These are phyloP conservation scores for Spea bombifrons DNA, from an alignment of 2,113 vertebrate genomes.

Conservation along the genomic window DNA sequence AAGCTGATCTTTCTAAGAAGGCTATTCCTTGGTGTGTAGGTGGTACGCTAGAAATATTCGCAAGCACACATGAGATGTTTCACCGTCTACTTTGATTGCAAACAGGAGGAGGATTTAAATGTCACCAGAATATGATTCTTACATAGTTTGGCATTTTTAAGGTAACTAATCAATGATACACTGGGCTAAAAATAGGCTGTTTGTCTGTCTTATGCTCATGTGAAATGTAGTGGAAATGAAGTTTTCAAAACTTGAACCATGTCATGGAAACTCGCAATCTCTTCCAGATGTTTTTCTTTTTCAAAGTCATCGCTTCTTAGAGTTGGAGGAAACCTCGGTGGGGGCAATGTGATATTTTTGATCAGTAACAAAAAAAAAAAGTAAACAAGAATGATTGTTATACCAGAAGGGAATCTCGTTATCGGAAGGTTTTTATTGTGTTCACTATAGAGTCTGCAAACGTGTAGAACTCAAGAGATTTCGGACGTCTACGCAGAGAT, in stretches of 20 bases:
- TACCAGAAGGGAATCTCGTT: conserved; percentile 25
- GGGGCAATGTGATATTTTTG: conserved; percentile 52
- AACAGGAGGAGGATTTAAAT: conserved; percentile 6
- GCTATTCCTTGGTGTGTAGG: neutral
- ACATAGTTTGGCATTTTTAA: conserved; percentile 22
- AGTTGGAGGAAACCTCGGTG: conserved; percentile 41
- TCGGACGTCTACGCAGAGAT: no score
- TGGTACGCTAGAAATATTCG: neutral
- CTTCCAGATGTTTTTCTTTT: conserved; percentile 56
- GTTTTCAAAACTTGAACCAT: conserved; percentile 52
- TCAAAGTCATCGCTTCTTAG: conserved; percentile 32
- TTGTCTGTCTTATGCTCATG: conserved; percentile 50
- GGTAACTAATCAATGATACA: conserved; percentile 34
- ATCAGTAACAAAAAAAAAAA: conserved; percentile 18
- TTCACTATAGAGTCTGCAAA: neutral
- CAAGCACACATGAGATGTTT: neutral
- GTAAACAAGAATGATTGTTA: conserved; percentile 31
- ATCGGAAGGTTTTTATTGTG: neutral
- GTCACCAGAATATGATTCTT: conserved; percentile 9
- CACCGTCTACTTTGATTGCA: conserved; percentile 1
- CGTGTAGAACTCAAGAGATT: neutral
- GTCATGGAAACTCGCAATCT: conserved; percentile 51
- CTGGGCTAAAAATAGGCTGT: conserved; percentile 48
- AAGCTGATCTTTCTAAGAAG: neutral
- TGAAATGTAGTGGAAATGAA: conserved; percentile 56